Evolutionary conservation across 2,888 invertebrate species (phyloP).

Genomic region (Elegia similella): DNA sequence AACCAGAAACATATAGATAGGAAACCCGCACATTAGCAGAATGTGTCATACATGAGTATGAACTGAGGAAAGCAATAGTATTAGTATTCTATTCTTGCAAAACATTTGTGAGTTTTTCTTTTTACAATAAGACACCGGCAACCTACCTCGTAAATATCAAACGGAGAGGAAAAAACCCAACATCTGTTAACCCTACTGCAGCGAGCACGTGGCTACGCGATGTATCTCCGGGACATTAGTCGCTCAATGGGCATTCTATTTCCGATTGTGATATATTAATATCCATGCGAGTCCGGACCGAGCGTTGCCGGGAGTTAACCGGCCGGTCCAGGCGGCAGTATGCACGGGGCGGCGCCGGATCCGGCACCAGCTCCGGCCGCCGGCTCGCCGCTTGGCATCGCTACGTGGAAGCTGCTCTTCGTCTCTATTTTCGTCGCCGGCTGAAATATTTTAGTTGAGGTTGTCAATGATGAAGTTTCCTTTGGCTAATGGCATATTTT

Average conservation of each 20-base stretch:
- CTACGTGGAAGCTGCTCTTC: slow-evolving; percentile 40
- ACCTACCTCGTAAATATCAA: no score
- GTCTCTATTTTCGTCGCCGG: slow-evolving; percentile 37
- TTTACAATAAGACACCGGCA: no score
- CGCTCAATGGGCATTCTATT: slow-evolving; percentile 6
- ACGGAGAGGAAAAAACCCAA: no score
- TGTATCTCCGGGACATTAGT: background rate
- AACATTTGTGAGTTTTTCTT: no score
- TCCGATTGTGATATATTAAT: slow-evolving; percentile 11
- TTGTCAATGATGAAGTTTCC: slow-evolving; percentile 27
- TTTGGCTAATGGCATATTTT: slow-evolving; percentile 8
- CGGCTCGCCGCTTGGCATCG: slow-evolving; percentile 32
- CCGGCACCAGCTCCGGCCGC: background rate
- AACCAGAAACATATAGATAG: no score
- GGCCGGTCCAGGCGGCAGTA: no score
- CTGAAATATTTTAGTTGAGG: slow-evolving; percentile 33
- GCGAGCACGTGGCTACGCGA: background rate
- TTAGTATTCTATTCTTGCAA: no score
- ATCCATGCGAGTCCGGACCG: background rate
- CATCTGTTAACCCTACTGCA: background rate
- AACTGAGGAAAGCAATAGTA: no score
- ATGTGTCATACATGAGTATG: no score
- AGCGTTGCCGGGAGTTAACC: no score
- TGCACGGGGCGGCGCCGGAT: background rate
- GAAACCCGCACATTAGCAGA: no score